phyloP scores from a whole-genome alignment of 2,888 invertebrate genomes.

The Schizaphis graminum region DNA sequence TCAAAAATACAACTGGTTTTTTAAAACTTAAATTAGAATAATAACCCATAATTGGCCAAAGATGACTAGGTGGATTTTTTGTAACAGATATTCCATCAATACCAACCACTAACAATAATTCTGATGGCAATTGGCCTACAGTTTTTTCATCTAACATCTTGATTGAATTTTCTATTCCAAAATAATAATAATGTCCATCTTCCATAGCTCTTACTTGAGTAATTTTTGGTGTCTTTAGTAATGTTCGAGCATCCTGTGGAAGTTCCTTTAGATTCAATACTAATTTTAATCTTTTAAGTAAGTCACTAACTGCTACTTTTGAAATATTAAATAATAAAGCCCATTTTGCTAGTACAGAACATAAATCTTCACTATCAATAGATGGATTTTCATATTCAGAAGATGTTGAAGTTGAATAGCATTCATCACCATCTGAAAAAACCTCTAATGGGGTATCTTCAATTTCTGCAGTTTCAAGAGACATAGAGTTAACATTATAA shows the following conservation, averaged over 20 bases:
- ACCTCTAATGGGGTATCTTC: too few species aligned
- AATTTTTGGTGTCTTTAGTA: slow-evolving; percentile 24
- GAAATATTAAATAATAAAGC: background rate
- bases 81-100: slow-evolving; percentile 47
- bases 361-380: too few species aligned
- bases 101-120: background rate
- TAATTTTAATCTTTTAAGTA: background rate
- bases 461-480: too few species aligned
- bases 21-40: background rate
- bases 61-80: background rate
- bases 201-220: background rate
- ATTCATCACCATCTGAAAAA: too few species aligned
- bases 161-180: slow-evolving; percentile 28
- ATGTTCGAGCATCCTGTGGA: background rate
- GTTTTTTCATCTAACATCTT: background rate
- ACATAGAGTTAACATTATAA: too few species aligned
- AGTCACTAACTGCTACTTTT: background rate
- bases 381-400: too few species aligned
- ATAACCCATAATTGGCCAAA: slow-evolving; percentile 44
- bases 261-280: background rate
- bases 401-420: too few species aligned
- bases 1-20: slow-evolving; percentile 28
- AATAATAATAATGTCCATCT: slow-evolving; percentile 26
- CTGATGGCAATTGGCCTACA: background rate
- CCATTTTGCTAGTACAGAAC: background rate